Evolutionary conservation across 2,888 invertebrate genomes (phyloP).

Genomic region (Brachypalpus laphriformis): DNA sequence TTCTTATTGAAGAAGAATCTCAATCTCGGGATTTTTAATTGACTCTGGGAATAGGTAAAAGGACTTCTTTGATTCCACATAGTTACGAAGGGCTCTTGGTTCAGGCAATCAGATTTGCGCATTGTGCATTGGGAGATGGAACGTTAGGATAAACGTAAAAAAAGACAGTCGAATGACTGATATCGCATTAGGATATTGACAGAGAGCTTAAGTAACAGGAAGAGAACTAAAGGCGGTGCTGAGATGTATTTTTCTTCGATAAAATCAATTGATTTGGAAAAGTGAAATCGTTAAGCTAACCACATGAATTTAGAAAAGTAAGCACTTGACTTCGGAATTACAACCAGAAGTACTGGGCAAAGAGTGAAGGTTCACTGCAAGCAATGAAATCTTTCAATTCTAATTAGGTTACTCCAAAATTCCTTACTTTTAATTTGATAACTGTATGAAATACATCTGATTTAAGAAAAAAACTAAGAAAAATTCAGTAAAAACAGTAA

Average conservation of each 20-base stretch:
- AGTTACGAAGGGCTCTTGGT: slow-evolving; percentile 1
- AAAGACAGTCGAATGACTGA: slow-evolving; percentile 36
- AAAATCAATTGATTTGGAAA: background rate
- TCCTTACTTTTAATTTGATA: no score
- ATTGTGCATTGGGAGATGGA: slow-evolving; percentile 3
- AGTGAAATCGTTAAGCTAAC: no score
- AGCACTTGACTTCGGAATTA: no score
- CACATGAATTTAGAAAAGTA: no score
- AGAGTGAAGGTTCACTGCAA: no score
- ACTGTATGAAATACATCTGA: no score
- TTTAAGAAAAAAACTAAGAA: no score
- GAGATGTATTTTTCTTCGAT: background rate
- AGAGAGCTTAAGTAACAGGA: slow-evolving; percentile 17
- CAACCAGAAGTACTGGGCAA: no score
- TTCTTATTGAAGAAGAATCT: slow-evolving; percentile 21
- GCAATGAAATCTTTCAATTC: no score
- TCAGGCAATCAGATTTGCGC: background rate
- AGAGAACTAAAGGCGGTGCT: slow-evolving; percentile 4
- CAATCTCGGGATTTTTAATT: slow-evolving; percentile 46
- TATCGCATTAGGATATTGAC: slow-evolving; percentile 55
- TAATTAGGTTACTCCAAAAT: no score
- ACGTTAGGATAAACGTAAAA: slow-evolving; percentile 14
- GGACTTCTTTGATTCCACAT: background rate
- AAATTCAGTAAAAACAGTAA: no score
- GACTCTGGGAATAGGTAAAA: slow-evolving; percentile 58